Conservation (phyloP, 2,888 invertebrate species). For the Imbricaverruca yamaguchii region DNA sequence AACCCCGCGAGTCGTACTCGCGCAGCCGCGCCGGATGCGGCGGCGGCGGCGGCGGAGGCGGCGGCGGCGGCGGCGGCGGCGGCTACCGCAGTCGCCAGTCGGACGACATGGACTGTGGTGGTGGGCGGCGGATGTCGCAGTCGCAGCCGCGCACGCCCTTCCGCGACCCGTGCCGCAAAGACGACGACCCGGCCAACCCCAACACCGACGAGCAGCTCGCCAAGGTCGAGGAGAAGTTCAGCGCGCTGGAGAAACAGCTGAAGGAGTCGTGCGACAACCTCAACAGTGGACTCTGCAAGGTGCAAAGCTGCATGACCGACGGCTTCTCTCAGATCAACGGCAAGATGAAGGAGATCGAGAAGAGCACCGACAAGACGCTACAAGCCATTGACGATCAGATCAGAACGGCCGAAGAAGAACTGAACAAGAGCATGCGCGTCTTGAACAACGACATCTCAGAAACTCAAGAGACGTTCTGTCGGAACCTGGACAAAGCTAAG, state of each 20-base stretch:
- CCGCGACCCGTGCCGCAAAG: conserved; percentile 13
- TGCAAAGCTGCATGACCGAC: neutral
- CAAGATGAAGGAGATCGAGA: conserved; percentile 14
- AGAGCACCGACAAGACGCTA: neutral
- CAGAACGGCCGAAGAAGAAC: neutral
- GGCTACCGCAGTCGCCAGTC: neutral
- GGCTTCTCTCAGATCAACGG: neutral
- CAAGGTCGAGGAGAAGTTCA: conserved; percentile 16
- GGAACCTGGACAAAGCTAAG: conserved; percentile 8
- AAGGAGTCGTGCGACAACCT: conserved; percentile 15
- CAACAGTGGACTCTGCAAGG: conserved; percentile 6
- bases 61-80: neutral
- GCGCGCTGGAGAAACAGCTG: conserved; percentile 6
- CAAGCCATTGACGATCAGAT: conserved; percentile 2
- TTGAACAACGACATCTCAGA: neutral
- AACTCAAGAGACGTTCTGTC: neutral
- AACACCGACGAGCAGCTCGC: conserved; percentile 7
- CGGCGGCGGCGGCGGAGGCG: neutral
- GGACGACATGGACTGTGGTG: neutral
- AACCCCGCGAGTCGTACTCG: neutral
- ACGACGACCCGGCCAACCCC: neutral
- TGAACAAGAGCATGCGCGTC: neutral
- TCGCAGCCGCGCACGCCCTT: neutral
- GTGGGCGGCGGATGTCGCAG: neutral
- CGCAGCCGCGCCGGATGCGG: neutral